phyloP scores from a whole-genome alignment of 2,888 invertebrate genomes.

The Metopia argyrocephala region DNA sequence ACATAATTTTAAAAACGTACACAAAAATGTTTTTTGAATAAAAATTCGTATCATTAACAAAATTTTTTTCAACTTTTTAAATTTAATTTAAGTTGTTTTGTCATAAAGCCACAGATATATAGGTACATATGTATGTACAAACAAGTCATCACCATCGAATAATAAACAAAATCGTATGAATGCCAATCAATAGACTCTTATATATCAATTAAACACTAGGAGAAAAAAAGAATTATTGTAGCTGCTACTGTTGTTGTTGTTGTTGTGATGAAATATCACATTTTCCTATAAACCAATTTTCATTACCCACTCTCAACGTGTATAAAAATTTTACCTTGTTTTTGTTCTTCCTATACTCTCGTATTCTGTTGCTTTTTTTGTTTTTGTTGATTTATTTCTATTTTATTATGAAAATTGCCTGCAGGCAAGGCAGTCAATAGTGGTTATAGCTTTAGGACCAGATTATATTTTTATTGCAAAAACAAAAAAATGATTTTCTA shows the following conservation, averaged over 20 bases:
- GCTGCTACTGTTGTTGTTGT: not conserved
- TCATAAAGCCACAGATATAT: too few species aligned
- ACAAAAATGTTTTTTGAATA: too few species aligned
- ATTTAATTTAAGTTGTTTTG: too few species aligned
- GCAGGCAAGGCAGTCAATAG: conserved; percentile 15
- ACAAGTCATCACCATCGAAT: too few species aligned
- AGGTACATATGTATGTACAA: not conserved
- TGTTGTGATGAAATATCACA: conserved; percentile 34
- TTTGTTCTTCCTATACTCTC: not conserved
- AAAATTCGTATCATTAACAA: too few species aligned
- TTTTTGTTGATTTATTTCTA: conserved; percentile 22
- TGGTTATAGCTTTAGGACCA: conserved; percentile 28
- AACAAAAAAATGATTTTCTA: conserved; percentile 13
- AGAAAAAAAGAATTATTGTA: not conserved
- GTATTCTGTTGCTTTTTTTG: conserved; percentile 22
- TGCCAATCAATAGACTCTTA: conserved; percentile 39
- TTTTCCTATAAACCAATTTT: conserved; percentile 42
- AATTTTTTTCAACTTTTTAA: too few species aligned
- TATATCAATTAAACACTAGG: conserved; percentile 45
- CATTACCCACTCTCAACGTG: conserved; percentile 9
- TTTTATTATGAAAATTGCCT: conserved; percentile 26
- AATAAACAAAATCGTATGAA: not conserved
- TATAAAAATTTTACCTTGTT: conserved; percentile 1
- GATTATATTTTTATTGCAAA: conserved; percentile 39
- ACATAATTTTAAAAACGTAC: too few species aligned